Conservation (phyloP, 2,888 invertebrate species). For the Cenopis cana region DNA sequence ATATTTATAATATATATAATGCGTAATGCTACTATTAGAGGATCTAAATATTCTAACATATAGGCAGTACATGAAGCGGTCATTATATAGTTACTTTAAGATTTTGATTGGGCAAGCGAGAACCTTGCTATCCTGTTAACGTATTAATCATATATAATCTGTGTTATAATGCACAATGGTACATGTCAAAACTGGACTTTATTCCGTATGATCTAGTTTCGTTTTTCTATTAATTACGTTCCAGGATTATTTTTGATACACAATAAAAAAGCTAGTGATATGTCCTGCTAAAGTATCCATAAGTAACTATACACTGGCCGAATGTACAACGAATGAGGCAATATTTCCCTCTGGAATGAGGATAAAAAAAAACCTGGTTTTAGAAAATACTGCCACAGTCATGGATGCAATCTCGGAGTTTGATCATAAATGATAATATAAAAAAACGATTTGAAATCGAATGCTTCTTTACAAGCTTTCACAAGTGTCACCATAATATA, state of each 20-base stretch:
- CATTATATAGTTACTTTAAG: slow-evolving; percentile 27
- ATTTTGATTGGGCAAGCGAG: slow-evolving; percentile 6
- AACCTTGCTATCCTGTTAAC: not conserved
- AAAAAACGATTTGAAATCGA: not conserved
- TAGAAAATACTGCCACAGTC: slow-evolving; percentile 27
- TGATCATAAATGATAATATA: slow-evolving; percentile 6
- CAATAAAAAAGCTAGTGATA: slow-evolving; percentile 42
- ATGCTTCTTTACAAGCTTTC: not conserved
- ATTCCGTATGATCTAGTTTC: not conserved
- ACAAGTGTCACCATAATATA: not conserved
- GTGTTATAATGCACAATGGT: not conserved
- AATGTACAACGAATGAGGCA: slow-evolving; percentile 53
- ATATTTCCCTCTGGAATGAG: slow-evolving; percentile 51
- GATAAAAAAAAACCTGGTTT: slow-evolving; percentile 2
- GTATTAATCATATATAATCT: no score
- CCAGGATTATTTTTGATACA: slow-evolving; percentile 2
- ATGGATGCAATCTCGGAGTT: slow-evolving; percentile 22
- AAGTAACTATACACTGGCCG: slow-evolving; percentile 51
- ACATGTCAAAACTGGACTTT: not conserved
- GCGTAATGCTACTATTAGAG: slow-evolving; percentile 72
- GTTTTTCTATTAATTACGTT: not conserved
- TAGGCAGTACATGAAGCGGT: slow-evolving; percentile 46
- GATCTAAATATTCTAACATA: slow-evolving; percentile 71
- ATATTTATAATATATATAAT: slow-evolving; percentile 62
- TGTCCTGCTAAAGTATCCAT: slow-evolving; percentile 44